phyloP scores from a whole-genome alignment of 2,113 vertebrate genomes.

The Melospiza melodia region DNA sequence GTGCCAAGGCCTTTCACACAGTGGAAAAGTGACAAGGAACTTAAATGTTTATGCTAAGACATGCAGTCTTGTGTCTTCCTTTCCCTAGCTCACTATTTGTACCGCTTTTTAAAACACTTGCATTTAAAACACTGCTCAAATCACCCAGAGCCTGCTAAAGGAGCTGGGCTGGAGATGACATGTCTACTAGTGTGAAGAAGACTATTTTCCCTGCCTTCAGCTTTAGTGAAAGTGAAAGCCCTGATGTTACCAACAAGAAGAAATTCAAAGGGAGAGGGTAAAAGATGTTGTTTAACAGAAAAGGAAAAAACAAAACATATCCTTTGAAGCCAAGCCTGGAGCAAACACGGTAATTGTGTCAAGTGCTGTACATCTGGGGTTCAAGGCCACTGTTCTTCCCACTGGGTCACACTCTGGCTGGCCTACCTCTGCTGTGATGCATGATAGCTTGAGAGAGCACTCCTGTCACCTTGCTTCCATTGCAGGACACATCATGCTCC shows the following conservation, averaged over 20 bases:
- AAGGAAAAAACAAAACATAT: background rate
- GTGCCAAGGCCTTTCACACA: background rate
- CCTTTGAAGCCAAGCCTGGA: background rate
- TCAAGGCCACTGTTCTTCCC: background rate
- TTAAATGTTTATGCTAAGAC: background rate
- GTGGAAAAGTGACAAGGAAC: background rate
- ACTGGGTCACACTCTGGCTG: background rate
- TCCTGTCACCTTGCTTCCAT: background rate
- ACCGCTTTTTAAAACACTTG: background rate
- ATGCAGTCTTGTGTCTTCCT: background rate
- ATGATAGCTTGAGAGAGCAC: background rate
- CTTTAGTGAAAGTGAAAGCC: background rate
- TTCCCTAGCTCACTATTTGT: background rate
- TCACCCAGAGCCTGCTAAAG: background rate
- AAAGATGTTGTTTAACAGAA: background rate
- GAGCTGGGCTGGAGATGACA: background rate
- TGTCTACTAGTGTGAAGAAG: background rate
- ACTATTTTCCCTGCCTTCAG: background rate
- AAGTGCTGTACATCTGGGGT: background rate
- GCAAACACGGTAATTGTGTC: background rate
- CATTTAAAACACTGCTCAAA: background rate
- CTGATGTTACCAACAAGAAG: background rate
- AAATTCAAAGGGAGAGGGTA: background rate
- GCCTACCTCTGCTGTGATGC: background rate
- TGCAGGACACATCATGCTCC: background rate